Evolutionary conservation across 2,113 vertebrate species (phyloP).

Genomic region (Sylvilagus bachmani): DNA sequence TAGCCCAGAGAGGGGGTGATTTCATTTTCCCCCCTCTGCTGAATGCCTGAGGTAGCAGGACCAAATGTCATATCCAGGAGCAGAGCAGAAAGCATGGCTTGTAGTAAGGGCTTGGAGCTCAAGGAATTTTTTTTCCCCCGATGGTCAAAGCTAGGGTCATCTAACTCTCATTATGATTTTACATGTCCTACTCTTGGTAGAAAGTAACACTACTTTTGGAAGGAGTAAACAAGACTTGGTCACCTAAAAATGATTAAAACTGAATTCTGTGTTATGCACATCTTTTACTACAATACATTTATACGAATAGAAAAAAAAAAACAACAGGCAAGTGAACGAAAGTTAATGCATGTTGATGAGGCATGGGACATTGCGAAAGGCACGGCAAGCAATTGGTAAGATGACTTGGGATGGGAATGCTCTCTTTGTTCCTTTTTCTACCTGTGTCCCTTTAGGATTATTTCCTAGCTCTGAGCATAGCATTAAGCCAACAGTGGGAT

Average conservation of each 20-base stretch:
- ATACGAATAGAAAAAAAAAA: not conserved
- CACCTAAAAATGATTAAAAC: not conserved
- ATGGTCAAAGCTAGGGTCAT: not conserved
- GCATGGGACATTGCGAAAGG: too few relatives aligned
- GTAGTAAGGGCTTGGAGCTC: conserved; percentile 49
- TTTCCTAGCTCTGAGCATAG: not conserved
- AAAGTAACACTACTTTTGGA: conserved; percentile 19
- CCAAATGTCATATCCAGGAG: not conserved
- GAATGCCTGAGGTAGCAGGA: not conserved
- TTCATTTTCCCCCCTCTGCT: not conserved
- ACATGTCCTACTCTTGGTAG: not conserved
- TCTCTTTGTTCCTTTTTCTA: not conserved
- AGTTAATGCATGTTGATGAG: not conserved
- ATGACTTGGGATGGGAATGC: not conserved
- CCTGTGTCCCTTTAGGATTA: not conserved
- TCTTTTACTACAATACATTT: not conserved
- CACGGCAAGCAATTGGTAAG: not conserved
- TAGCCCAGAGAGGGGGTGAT: conserved; percentile 35
- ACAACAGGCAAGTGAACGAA: not conserved
- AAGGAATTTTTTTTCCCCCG: not conserved
- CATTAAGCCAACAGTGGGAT: not conserved
- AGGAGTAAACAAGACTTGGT: not conserved
- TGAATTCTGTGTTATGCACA: not conserved
- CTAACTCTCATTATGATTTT: not conserved
- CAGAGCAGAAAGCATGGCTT: not conserved